Conservation (phyloP, 2,888 invertebrate species). For the Holacanthella duospinosa region DNA sequence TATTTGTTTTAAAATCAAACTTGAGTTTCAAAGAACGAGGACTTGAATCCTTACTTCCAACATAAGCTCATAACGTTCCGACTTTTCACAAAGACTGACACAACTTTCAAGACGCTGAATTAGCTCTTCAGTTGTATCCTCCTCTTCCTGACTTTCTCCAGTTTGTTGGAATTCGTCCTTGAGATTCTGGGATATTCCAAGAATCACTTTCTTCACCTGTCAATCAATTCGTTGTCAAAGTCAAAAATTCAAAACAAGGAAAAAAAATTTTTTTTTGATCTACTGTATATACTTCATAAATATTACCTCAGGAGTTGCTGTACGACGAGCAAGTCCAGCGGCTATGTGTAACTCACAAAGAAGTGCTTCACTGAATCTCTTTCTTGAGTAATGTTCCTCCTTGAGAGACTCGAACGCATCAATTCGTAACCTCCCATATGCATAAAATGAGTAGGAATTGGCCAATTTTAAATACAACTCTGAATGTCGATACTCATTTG, state of each 20-base stretch:
- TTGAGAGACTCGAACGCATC: slow-evolving; percentile 34
- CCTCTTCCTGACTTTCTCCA: slow-evolving; percentile 31
- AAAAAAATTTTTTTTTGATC: not conserved
- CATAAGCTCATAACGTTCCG: slow-evolving; percentile 37
- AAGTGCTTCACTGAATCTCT: slow-evolving; percentile 36
- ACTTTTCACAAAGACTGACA: slow-evolving; percentile 31
- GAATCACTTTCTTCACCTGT: slow-evolving; percentile 32
- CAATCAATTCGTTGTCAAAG: not conserved
- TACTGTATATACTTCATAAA: slow-evolving; percentile 4
- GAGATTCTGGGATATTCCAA: slow-evolving; percentile 35
- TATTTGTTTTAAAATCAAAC: not conserved
- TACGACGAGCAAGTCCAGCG: slow-evolving; percentile 34
- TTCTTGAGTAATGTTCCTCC: slow-evolving; percentile 28
- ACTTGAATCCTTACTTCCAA: slow-evolving; percentile 26
- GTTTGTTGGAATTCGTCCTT: slow-evolving; percentile 34
- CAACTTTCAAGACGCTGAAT: slow-evolving; percentile 35
- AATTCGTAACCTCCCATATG: slow-evolving; percentile 31
- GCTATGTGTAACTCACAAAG: slow-evolving; percentile 36
- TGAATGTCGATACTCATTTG: slow-evolving; percentile 31
- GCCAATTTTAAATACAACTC: slow-evolving; percentile 35
- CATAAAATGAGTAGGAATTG: slow-evolving; percentile 35
- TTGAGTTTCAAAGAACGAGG: not conserved
- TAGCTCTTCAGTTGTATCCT: slow-evolving; percentile 35
- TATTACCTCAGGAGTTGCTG: slow-evolving; percentile 32
- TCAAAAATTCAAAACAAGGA: not conserved